Evolutionary conservation across 2,888 invertebrate species (phyloP), one percentile per base, ranked within the genome.

Genomic region (Lithophane socia): DNA sequence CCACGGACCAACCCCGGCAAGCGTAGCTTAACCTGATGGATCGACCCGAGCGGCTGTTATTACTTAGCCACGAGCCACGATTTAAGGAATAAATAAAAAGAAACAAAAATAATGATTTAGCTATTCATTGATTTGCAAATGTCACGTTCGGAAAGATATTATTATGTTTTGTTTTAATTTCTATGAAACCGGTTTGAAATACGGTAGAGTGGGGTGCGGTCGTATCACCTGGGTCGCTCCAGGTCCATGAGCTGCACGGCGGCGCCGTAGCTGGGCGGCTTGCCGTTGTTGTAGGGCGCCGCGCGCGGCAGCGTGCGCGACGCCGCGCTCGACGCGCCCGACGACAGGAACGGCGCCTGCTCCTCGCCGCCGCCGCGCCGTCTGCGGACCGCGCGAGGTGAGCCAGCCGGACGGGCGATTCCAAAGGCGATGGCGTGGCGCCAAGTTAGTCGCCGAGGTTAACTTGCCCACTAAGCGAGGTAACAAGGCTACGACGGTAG

Each of bases 361-460:
- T 99, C 99, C 94, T 98, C 99, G 93, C 98, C 98, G 80, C 98
- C 97, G 90, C 98, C 98, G 92, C 98, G 97, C 87, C 98, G 98
- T 94, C 98, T 98, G 96, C 44, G 37, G 9, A 9, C 44, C 9
- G 9, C 44, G 1, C 44, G 44, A 44, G 37, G 37, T 37, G 37
- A 37, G 37, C 44, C 44, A 9, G 9, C 44, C 37, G 37, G 3
- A 37, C 37, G 37, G 37, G 37, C 2, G 37, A 37, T 13, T 1
- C 29, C 67, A 16, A 5, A 52, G 24, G 21, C 21, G 49, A 29
- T 29, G 13, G 21, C 67, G 67, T 10, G 16, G 29, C 5, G 16
- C 29, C 9, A 0, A 13, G 0, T 52, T 52, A 21, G 52, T n/a
- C 54, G 29, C 21, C 16, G 47, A 8, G 47, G 37, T 37, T 37